Evolutionary conservation across 2,888 invertebrate genomes (phyloP).

Genomic region (Pedicia rivosa): DNA sequence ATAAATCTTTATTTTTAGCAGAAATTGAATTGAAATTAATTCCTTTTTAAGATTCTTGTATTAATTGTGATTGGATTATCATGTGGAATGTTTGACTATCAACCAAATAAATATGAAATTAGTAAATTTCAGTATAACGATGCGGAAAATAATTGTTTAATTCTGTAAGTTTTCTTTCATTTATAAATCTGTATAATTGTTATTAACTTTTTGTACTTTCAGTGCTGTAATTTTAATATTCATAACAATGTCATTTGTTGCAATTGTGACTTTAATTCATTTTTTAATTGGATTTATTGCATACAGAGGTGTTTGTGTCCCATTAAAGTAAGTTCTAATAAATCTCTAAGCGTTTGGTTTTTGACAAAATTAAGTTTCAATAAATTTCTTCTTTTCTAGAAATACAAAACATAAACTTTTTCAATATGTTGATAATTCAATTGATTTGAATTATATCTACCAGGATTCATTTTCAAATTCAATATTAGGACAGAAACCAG

Average conservation of each 20-base stretch:
- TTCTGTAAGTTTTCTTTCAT: conserved; percentile 44
- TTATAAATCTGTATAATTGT: neutral
- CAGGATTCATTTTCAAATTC: conserved; percentile 22
- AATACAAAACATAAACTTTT: conserved; percentile 48
- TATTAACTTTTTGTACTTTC: conserved; percentile 16
- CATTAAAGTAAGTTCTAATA: conserved; percentile 39
- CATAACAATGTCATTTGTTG: conserved; percentile 49
- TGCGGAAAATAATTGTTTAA: conserved; percentile 62
- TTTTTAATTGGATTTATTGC: conserved; percentile 55
- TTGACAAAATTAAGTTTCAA: no score
- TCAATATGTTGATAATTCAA: conserved; percentile 39
- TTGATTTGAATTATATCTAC: conserved; percentile 37
- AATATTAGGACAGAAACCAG: no score
- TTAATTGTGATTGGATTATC: conserved; percentile 63
- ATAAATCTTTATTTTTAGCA: neutral
- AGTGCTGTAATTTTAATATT: conserved; percentile 66
- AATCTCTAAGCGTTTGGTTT: no score
- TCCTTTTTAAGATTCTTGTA: conserved; percentile 36
- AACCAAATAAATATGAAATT: conserved; percentile 69
- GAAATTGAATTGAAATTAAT: neutral
- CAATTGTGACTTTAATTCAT: conserved; percentile 46
- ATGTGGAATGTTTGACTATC: conserved; percentile 81
- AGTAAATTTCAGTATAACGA: conserved; percentile 78
- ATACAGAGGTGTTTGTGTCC: conserved; percentile 60
- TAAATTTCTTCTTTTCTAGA: conserved; percentile 21